Conservation (phyloP, 2,888 invertebrate genomes). For the Drosophila heteroneura region DNA sequence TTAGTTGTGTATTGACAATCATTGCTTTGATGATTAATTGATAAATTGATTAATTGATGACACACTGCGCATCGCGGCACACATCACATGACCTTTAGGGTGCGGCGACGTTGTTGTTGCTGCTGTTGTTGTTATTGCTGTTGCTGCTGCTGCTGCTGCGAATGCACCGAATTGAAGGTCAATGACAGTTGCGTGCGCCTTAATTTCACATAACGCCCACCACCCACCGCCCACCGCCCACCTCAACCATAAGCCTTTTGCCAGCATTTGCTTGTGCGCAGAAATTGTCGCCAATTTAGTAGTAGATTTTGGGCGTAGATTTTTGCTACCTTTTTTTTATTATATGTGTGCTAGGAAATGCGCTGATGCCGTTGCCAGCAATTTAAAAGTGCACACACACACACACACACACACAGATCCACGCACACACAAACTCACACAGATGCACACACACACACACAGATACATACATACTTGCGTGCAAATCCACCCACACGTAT, state of each 20-base stretch:
- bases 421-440: slow-evolving; percentile 4
- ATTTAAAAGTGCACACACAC: slow-evolving; percentile 27
- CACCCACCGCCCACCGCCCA: background rate
- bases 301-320: slow-evolving; percentile 67
- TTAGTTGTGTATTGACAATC: slow-evolving; percentile 16
- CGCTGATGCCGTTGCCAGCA: slow-evolving; percentile 24
- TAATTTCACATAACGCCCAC: slow-evolving; percentile 35
- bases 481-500: slow-evolving; percentile 6
- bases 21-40: slow-evolving; percentile 39
- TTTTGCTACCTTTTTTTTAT: slow-evolving; percentile 32
- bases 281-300: slow-evolving; percentile 68
- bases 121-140: slow-evolving; percentile 17
- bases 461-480: background rate
- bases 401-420: slow-evolving; percentile 6
- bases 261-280: slow-evolving; percentile 72
- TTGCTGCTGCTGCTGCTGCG: slow-evolving; percentile 18
- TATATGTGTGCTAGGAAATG: slow-evolving; percentile 13
- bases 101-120: slow-evolving; percentile 61
- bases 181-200: slow-evolving; percentile 78
- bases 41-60: slow-evolving; percentile 67
- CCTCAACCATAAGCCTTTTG: slow-evolving; percentile 24
- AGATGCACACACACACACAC: slow-evolving; percentile 3
- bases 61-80: slow-evolving; percentile 57
- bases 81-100: slow-evolving; percentile 74
- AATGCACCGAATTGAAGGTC: slow-evolving; percentile 73